phyloP scores from a whole-genome alignment of 2,888 invertebrate genomes.

The Cremastinae sp. region DNA sequence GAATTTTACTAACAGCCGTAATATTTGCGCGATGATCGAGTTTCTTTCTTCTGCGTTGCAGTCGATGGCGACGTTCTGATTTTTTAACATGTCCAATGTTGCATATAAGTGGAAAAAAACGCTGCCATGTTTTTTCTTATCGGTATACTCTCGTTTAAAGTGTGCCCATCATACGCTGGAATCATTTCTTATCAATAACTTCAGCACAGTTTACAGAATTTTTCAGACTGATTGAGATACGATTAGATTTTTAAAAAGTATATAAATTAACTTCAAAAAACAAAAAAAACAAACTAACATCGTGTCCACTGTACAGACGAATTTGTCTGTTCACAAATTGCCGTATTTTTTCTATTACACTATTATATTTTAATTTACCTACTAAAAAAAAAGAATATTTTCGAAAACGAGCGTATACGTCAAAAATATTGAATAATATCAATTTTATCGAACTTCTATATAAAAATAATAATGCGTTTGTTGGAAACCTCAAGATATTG shows the following conservation, averaged over 20 bases:
- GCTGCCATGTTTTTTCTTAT: constrained; percentile 59
- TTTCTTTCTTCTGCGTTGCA: constrained; percentile 37
- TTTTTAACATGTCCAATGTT: constrained; percentile 29
- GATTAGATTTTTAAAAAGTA: constrained; percentile 4
- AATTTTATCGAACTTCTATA: not conserved
- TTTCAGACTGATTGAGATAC: constrained; percentile 38
- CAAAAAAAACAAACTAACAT: constrained; percentile 6
- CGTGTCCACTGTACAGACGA: constrained; percentile 21
- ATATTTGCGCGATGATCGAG: constrained; percentile 37
- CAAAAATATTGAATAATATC: constrained; percentile 1
- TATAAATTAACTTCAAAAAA: not conserved
- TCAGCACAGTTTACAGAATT: constrained; percentile 42
- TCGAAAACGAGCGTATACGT: too few species aligned
- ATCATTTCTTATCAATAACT: constrained; percentile 35
- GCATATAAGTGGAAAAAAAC: constrained; percentile 40
- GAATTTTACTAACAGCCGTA: constrained; percentile 52
- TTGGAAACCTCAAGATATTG: constrained; percentile 33
- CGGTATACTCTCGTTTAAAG: constrained; percentile 37
- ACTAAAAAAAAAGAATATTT: not conserved
- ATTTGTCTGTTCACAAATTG: constrained; percentile 33
- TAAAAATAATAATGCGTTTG: constrained; percentile 25
- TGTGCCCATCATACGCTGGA: constrained; percentile 30
- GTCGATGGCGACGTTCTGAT: constrained; percentile 21
- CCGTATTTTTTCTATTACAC: not conserved
- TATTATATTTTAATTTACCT: constrained; percentile 4